A percentile compares a stretch with the other conserved stretches of the same genome.
Evolutionary conservation across 2,797 vertebrate species (phyloP).

Genomic region (Anabas testudineus): DNA sequence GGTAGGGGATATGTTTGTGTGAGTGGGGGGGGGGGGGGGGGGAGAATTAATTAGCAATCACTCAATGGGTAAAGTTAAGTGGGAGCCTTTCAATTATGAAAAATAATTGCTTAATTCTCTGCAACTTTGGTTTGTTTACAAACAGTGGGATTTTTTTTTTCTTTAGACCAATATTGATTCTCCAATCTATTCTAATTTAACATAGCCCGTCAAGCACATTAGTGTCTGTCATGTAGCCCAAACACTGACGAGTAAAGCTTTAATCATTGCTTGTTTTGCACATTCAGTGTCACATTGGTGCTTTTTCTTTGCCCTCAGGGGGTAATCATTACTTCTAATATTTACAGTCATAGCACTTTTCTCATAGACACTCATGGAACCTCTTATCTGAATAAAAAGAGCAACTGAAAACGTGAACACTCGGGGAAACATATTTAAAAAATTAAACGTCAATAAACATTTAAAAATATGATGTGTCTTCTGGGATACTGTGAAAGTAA

Average conservation of each 20-base stretch:
- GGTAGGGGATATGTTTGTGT: slow-evolving; percentile 37
- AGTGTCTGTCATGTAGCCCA: slow-evolving; percentile 32
- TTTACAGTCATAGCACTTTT: slow-evolving; percentile 1
- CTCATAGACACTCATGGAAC: slow-evolving; percentile 1
- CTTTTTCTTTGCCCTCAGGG: slow-evolving; percentile 16
- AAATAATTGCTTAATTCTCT: slow-evolving; percentile 46
- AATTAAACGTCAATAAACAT: not conserved
- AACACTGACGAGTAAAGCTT: slow-evolving; percentile 36
- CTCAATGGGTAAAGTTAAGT: slow-evolving; percentile 56
- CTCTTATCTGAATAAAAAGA: slow-evolving; percentile 6
- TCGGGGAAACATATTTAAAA: not conserved
- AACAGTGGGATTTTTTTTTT: slow-evolving; percentile 51
- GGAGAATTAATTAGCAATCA: slow-evolving; percentile 62
- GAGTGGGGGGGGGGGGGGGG: slow-evolving; percentile 23
- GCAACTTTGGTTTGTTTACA: slow-evolving; percentile 62
- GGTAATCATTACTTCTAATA: slow-evolving; percentile 13
- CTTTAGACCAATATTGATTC: slow-evolving; percentile 54
- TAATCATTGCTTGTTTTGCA: slow-evolving; percentile 49
- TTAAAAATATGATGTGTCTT: not conserved
- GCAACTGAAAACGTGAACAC: slow-evolving; percentile 4
- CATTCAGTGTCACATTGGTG: slow-evolving; percentile 26
- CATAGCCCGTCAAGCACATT: slow-evolving; percentile 55
- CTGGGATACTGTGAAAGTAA: slow-evolving; percentile 1
- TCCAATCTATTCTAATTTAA: slow-evolving; percentile 60
- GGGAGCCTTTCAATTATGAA: slow-evolving; percentile 44